Evolutionary conservation across 2,888 invertebrate species (phyloP).

Genomic region (Sesia bembeciformis): DNA sequence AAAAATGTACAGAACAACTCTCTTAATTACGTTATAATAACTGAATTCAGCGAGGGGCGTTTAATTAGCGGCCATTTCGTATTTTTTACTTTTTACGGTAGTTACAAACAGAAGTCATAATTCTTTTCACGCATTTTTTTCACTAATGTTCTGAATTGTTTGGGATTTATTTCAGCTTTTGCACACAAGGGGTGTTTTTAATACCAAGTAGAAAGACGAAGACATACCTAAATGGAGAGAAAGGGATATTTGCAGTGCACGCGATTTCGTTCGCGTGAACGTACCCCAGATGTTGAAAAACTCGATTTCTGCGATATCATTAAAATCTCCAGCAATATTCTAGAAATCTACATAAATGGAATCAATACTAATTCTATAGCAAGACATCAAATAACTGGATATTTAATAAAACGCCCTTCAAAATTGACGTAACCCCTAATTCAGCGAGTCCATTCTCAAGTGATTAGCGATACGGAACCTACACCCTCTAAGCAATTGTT

Average conservation of each 20-base stretch:
- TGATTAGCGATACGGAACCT: constrained; percentile 39
- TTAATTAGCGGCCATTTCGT: constrained; percentile 12
- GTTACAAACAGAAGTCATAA: not conserved
- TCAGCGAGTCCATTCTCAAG: constrained; percentile 31
- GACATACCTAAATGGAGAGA: too few species aligned
- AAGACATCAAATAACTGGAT: constrained; percentile 5
- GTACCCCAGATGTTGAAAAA: too few species aligned
- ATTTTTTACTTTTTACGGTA: not conserved
- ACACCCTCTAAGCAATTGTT: constrained; percentile 44
- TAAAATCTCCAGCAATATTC: too few species aligned
- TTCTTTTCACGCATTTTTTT: not conserved
- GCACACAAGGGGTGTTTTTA: too few species aligned
- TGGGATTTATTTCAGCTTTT: too few species aligned
- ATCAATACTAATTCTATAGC: not conserved
- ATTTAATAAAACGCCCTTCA: constrained; percentile 48
- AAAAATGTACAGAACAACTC: constrained; percentile 4
- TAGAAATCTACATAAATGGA: too few species aligned
- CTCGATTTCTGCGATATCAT: too few species aligned
- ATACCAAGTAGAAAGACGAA: too few species aligned
- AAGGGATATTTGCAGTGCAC: too few species aligned
- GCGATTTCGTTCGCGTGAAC: too few species aligned
- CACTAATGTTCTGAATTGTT: too few species aligned
- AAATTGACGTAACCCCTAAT: constrained; percentile 28
- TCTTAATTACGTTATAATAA: constrained; percentile 24
- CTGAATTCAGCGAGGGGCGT: constrained; percentile 13